phyloP scores from a whole-genome alignment of 2,797 vertebrate genomes.

The Gymnothorax javanicus region DNA sequence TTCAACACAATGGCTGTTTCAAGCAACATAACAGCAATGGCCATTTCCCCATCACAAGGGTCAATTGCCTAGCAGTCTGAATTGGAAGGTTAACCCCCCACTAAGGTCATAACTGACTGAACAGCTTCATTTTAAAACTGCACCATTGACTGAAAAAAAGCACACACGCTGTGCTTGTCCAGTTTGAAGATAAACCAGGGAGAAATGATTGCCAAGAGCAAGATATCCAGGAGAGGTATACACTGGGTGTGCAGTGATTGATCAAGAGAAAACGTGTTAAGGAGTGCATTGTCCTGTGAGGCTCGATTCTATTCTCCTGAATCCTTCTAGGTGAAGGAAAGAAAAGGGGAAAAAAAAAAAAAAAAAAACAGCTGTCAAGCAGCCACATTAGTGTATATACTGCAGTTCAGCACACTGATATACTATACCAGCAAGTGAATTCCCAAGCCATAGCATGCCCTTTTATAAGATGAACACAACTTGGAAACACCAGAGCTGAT shows the following conservation, averaged over 20 bases:
- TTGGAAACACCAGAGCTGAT: background rate
- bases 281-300: background rate
- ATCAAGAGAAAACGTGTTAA: background rate
- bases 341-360: background rate
- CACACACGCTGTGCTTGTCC: background rate
- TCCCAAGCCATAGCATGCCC: background rate
- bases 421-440: background rate
- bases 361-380: background rate
- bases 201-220: background rate
- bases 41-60: background rate
- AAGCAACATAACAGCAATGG: background rate
- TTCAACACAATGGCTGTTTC: background rate
- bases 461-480: conserved; percentile 8
- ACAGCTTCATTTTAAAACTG: background rate
- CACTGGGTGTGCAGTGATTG: background rate
- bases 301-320: background rate
- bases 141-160: background rate
- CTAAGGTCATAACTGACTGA: background rate
- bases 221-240: background rate
- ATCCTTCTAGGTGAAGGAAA: background rate
- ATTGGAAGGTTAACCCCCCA: background rate
- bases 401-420: background rate
- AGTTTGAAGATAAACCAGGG: background rate
- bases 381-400: background rate
- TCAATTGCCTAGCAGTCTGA: background rate